Base-by-base conservation (phyloP, 2,797 vertebrate species). In the Euphonia xanthogaster region DNA sequence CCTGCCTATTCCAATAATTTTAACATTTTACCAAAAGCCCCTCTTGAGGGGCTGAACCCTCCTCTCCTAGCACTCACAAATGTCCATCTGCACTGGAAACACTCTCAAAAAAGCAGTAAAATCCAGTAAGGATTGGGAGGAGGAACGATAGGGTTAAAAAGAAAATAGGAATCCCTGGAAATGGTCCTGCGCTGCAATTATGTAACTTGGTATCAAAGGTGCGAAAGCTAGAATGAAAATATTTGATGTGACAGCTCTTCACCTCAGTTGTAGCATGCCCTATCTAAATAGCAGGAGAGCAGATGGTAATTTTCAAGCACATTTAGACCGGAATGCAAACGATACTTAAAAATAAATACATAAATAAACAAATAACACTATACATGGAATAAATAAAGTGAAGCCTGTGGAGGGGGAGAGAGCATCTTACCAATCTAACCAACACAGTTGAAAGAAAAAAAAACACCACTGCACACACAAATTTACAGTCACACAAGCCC, bases 231-330 rank as follows among this genome's bases (percentile, higher is more conserved):
- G 91, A 97, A 92, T 95, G 96, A 97, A 98, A 97, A 97, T 95
- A 97, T 96, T 95, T 96, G 86, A 97, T 94, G 94, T 93, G 96
- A 97, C 97, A 97, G 97, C 96, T 97, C 96, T 96, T 96, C 97
- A 98, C 97, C 98, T 98, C 95, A 66, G 96, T 94, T 85, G 86
- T 88, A 95, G 94, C 86, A 31, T 94, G 96, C 95, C 97, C 97
- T 80, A 97, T 96, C 95, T 95, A 96, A 93, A 97, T 91, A 96
- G 92, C 95, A 93, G 89, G 91, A 91, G 93, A 98, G 94, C 97
- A 98, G 98, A 98, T 97, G 97, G 97, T 79, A 95, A 95, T 97
- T 97, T 97, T 94, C 96, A 95, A 97, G 97, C 92, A 89, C 96
- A 95, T 94, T 96, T 79, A 97, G 96, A 95, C 85, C 16, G 7